phyloP scores from a whole-genome alignment of 2,113 vertebrate genomes.

The Grantiella picta region DNA sequence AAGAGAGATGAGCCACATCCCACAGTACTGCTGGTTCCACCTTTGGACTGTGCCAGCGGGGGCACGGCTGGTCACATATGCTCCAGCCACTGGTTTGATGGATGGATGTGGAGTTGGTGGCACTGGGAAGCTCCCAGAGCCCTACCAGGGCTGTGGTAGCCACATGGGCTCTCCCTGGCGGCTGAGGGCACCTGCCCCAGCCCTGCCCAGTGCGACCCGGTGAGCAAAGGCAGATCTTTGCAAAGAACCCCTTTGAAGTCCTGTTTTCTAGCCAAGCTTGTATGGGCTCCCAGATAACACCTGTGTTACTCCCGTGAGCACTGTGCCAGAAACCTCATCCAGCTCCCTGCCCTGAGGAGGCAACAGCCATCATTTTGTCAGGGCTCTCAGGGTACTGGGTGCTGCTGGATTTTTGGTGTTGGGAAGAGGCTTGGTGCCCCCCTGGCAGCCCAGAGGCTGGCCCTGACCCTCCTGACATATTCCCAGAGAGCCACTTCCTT shows the following conservation, averaged over 20 bases:
- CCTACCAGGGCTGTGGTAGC: neutral
- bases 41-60: fast-evolving
- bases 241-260: neutral
- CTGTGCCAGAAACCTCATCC: fast-evolving
- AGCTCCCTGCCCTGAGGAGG: neutral
- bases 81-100: neutral
- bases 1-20: neutral
- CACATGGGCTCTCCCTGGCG: fast-evolving
- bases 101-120: neutral
- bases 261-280: neutral
- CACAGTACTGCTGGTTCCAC: fast-evolving
- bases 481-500: neutral
- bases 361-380: neutral
- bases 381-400: neutral
- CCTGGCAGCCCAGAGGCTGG: neutral
- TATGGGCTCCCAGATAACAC: neutral
- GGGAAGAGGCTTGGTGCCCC: neutral
- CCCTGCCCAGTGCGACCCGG: fast-evolving
- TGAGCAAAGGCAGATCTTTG: neutral
- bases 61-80: fast-evolving
- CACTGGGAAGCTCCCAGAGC: neutral
- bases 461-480: neutral
- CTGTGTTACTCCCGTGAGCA: fast-evolving
- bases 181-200: neutral
- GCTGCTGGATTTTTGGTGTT: neutral